Evolutionary conservation across 2,113 vertebrate genomes (phyloP), one percentile per base, ranked within the genome.

Genomic region (Paradisaea rubra): DNA sequence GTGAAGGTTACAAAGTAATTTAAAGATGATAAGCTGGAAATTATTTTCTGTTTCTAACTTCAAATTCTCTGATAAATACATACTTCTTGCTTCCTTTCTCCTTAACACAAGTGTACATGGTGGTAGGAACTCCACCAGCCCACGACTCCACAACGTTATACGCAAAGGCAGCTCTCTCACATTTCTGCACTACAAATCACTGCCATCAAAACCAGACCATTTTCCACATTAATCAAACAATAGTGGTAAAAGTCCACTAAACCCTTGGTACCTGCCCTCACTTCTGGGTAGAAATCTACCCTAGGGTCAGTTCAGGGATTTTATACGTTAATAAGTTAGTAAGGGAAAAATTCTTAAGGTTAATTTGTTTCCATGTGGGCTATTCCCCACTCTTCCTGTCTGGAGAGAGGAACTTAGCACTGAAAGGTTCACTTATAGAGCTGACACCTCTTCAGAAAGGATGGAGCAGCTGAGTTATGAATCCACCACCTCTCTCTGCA

Each of bases 131-230:
- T 74, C 31, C 18, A 24, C 27, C 37, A 80, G 45, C 39, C 22
- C 31, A 35, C 1, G 1, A 3, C 31, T 69, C 39, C 45, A 76
- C 31, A 16, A 10, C 31, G 30, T 13, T 22, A 27, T 0, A 0
- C 33, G 31, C 77, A 64, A 77, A 78, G 8, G 24, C 56, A 74
- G 35, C 49, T 68, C 11, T 68, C 47, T 39, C 11, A 8, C 0
- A 0, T 81, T 72, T 73, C 76, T 78, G 42, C 37, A 28, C n/a
- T 82, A 19, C 50, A 61, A 25, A 53, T 21, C 2, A 0, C 42
- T 78, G 30, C 27, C 64, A 53, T 52, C 44, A 71, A 74, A 74
- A 42, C 5, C 35, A 63, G 56, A 63, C 16, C 5, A 15, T 22
- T 81, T 73, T 12, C 52, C 3, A 33, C 16, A 25, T 41, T 24